Conservation (phyloP, 2,113 vertebrate species). For the Sylvilagus bachmani region DNA sequence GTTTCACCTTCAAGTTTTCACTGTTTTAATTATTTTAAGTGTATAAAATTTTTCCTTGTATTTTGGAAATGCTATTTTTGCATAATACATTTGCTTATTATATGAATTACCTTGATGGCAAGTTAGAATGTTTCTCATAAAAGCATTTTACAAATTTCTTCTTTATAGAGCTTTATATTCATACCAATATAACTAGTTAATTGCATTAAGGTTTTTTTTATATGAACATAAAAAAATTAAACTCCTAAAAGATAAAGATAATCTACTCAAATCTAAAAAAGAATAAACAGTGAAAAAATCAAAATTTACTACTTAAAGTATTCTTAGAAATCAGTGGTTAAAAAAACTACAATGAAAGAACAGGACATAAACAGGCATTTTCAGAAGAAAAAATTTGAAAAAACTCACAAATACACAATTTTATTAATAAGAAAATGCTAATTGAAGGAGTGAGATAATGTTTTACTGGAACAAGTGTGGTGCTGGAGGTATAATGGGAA, state of each 20-base stretch:
- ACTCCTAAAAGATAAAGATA: not conserved
- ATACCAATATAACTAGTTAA: not conserved
- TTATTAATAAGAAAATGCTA: not conserved
- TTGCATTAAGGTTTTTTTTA: not conserved
- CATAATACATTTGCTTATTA: conserved; percentile 26
- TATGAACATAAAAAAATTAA: not conserved
- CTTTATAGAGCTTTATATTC: not conserved
- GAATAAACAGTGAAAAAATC: not conserved
- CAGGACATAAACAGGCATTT: not conserved
- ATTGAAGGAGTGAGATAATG: not conserved
- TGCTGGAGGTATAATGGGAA: not conserved
- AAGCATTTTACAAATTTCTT: conserved; percentile 20
- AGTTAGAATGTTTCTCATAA: not conserved
- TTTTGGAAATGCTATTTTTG: conserved; percentile 19
- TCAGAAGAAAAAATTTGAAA: not conserved
- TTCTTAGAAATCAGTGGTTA: not conserved
- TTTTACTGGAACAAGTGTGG: not conserved
- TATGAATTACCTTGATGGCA: conserved; percentile 40
- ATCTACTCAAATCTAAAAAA: not conserved
- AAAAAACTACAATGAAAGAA: not conserved
- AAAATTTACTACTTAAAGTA: not conserved
- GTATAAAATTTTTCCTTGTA: not conserved
- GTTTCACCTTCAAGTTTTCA: not conserved
- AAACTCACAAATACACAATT: not conserved
- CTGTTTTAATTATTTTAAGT: not conserved